A percentile compares a stretch with the other conserved stretches of the same genome.
Conservation (phyloP, 1,140 invertebrate genomes). For the Drosophila prosaltans region DNA sequence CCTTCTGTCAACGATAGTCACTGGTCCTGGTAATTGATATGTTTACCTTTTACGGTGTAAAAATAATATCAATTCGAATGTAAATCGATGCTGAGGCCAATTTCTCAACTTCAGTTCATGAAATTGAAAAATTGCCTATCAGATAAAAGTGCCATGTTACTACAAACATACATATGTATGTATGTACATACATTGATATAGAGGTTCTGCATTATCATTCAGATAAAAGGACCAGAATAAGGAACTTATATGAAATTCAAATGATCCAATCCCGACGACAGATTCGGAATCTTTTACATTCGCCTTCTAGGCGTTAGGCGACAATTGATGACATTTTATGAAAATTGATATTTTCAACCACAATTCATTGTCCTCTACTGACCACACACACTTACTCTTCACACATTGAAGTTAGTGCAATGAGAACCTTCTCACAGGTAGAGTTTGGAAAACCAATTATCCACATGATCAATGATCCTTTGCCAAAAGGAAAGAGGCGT, state of each 20-base stretch:
- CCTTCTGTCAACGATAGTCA: conserved; percentile 65
- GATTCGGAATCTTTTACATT: conserved; percentile 31
- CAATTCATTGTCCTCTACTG: conserved; percentile 35
- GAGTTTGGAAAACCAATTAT: conserved; percentile 22
- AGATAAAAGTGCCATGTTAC: conserved; percentile 53
- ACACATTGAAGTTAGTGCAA: conserved; percentile 44
- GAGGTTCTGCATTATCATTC: neutral
- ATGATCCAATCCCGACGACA: conserved; percentile 51
- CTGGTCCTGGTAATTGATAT: conserved; percentile 73
- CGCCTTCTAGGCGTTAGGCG: conserved; percentile 41
- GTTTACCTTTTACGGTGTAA: conserved; percentile 59
- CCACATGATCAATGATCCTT: conserved; percentile 62
- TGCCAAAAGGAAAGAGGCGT: conserved; percentile 61
- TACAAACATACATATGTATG: neutral
- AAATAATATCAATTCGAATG: conserved; percentile 57
- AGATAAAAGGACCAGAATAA: conserved; percentile 14
- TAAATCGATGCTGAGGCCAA: conserved; percentile 58
- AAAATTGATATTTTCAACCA: conserved; percentile 71
- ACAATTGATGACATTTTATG: conserved; percentile 66
- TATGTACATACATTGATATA: neutral
- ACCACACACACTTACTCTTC: conserved; percentile 54
- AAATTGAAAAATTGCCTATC: conserved; percentile 76
- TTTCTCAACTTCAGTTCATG: conserved; percentile 72
- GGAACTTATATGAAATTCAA: conserved; percentile 35
- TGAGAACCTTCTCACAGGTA: conserved; percentile 44